Percentiles rank a stretch among this genome's conserved stretches.
phyloP scores from a whole-genome alignment of 35 echinoderm and acorn worm genomes.

The Lytechinus pictus region DNA sequence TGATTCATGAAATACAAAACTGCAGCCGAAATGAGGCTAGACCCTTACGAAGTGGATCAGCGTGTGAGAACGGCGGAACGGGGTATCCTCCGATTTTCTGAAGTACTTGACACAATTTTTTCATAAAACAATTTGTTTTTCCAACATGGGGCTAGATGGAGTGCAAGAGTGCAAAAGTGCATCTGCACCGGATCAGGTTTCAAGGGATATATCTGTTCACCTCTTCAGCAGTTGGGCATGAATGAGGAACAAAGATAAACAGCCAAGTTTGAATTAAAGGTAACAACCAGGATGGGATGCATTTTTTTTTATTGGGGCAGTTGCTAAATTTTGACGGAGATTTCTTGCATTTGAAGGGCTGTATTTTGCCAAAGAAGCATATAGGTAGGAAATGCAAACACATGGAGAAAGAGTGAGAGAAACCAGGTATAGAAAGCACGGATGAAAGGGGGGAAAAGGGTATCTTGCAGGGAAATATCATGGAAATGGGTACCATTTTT shows the following conservation, averaged over 20 bases:
- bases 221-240: background rate
- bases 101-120: slow-evolving; percentile 3
- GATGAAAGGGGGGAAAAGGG: too few species aligned
- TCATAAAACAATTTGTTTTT: background rate
- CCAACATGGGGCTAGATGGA: background rate
- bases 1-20: slow-evolving; percentile 6
- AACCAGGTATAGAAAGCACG: too few species aligned
- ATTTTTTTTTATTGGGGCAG: too few species aligned
- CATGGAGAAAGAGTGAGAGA: too few species aligned
- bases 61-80: background rate
- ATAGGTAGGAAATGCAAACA: too few species aligned
- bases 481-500: too few species aligned
- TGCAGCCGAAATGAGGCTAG: background rate
- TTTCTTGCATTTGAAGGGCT: too few species aligned
- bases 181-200: background rate
- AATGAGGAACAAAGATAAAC: background rate
- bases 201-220: background rate
- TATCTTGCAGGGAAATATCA: too few species aligned
- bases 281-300: too few species aligned
- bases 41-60: background rate
- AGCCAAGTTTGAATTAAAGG: background rate
- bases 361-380: too few species aligned
- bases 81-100: background rate
- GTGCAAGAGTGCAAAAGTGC: background rate
- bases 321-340: too few species aligned